These are phyloP conservation scores for Saguinus imperator DNA, from an alignment of 2,113 vertebrate genomes.

Conservation along the genomic window DNA sequence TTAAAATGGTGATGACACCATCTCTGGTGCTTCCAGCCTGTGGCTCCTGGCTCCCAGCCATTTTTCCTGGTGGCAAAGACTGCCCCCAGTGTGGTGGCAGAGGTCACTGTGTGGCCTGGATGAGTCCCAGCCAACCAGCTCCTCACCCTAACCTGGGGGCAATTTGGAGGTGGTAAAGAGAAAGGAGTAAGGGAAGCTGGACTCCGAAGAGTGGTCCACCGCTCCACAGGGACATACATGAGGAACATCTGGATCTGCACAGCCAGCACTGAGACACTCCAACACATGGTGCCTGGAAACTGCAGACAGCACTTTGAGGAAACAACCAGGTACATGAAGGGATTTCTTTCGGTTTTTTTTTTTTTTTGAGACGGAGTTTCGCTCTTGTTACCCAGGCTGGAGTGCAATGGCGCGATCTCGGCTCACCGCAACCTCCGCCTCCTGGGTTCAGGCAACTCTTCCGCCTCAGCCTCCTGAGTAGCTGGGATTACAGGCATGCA, in stretches of 20 bases:
- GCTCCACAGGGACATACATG: not conserved
- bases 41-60: slow-evolving; percentile 46
- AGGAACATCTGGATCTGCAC: not conserved
- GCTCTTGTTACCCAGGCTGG: not conserved
- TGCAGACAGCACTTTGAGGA: not conserved
- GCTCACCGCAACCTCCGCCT: not conserved
- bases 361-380: not conserved
- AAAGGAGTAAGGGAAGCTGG: not conserved
- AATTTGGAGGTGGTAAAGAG: not conserved
- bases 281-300: not conserved
- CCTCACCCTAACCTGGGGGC: not conserved
- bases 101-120: not conserved
- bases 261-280: not conserved
- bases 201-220: not conserved
- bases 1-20: not conserved
- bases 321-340: not conserved
- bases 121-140: not conserved
- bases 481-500: not conserved
- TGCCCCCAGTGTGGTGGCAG: not conserved
- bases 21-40: not conserved
- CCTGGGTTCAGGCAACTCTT: not conserved
- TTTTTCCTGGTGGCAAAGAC: slow-evolving; percentile 16
- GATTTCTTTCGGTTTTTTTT: not conserved
- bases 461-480: not conserved
- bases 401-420: not conserved